Evolutionary conservation across 2,888 invertebrate genomes (phyloP), one percentile per base, ranked within the genome.

Genomic region (Calephelis perditalis): DNA sequence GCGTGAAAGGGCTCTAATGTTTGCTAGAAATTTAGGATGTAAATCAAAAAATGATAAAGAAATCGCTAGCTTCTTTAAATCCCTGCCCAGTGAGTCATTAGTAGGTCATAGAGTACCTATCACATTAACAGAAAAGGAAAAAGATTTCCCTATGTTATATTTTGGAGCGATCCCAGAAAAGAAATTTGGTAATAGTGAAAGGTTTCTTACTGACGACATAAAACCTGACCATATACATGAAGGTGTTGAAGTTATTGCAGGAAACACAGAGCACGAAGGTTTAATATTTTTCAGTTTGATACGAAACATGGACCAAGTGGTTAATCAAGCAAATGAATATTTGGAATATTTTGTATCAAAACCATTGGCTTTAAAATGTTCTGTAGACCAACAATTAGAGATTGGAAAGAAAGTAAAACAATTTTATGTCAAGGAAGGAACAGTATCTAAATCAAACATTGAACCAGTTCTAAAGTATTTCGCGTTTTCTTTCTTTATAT

Each of bases 251-350:
- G 91, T 95, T 75, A 92, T 96, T 77, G 87, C 93, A 35, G 96
- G 96, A 4, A 81, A 94, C 10, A 95, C 93, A 6, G 91, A 92
- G 26, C 92, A 95, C 57, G 96, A 96, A 82, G 95, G 95, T 0
- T 40, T 79, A 0, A 61, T 81, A 49, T 65, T 70, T 6, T 36
- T 78, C 1, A 57, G 62, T 10, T 43, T 59, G 0, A 12, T 59
- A 0, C 58, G 44, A 0, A 64, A 66, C 3, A 40, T 72, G 3
- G 71, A 78, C 0, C 64, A 68, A 11, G 49, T 74, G 0, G 52
- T 76, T 12, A 59, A 68, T 2, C 68, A 73, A 59, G 75, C 76
- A 0, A 80, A 79, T 57, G 67, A 64, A 26, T 75, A 70, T 59
- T 65, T 68, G 7, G 81, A 84, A 63, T 71, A 73, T 58, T 81